Percentiles rank a stretch among this genome's conserved stretches.
Evolutionary conservation across 2,797 vertebrate species (phyloP).

Genomic region (Peromyscus attwateri): DNA sequence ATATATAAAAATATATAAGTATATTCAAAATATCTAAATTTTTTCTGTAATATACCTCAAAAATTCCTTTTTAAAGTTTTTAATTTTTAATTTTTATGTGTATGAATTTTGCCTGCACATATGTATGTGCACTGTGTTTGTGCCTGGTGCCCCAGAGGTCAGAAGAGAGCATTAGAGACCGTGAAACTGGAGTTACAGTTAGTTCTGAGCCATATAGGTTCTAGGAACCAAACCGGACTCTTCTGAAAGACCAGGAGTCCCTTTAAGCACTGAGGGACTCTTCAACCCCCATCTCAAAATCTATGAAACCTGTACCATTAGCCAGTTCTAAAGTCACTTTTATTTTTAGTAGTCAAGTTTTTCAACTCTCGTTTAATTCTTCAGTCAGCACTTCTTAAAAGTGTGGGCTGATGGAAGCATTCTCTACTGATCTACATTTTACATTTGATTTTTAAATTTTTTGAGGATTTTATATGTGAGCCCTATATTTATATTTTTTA

Average conservation of each 20-base stretch:
- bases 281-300: background rate
- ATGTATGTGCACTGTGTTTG: background rate
- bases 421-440: background rate
- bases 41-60: background rate
- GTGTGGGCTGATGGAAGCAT: background rate
- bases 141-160: background rate
- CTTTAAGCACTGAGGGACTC: background rate
- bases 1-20: background rate
- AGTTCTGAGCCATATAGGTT: background rate
- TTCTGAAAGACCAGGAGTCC: background rate
- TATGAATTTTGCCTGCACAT: background rate
- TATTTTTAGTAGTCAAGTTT: background rate
- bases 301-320: background rate
- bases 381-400: background rate
- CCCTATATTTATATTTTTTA: background rate
- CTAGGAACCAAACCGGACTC: background rate
- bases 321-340: background rate
- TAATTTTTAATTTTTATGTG: background rate
- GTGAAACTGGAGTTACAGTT: background rate
- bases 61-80: background rate
- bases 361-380: background rate
- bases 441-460: background rate
- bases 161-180: background rate
- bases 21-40: background rate
- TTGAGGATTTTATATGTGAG: background rate